Base-by-base conservation (phyloP, 2,113 vertebrate genomes). In the Mormyrus iriodes region DNA sequence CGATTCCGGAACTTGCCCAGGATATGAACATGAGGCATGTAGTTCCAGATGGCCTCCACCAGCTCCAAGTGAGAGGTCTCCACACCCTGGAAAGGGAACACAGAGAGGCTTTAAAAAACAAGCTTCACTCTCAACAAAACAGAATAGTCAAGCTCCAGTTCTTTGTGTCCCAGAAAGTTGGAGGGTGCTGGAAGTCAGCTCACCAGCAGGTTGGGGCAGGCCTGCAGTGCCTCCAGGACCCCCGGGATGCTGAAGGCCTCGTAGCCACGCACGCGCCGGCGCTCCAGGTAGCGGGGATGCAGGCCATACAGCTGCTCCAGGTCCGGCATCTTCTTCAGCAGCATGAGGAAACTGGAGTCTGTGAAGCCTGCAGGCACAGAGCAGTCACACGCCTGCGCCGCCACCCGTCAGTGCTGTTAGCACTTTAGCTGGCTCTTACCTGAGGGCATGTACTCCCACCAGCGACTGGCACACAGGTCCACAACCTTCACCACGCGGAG, bases 391-490 rank as follows among this genome's bases (percentile, higher is more conserved):
- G 48, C 5, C 8, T 13, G 10, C n/a, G 0, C 53, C 13, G 69
- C 27, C 21, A 5, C 24, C 44, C 21, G 35, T 24, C 5, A 51
- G 3, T 27, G 44, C 10, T n/a, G 24, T n/a, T 24, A 6, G 24
- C n/a, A 24, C 46, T 24, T 4, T 6, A 3, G 83, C 48, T 12
- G 5, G 82, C 3, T 24, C 82, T 95, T 92, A 98, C 98, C 98
- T 95, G 98, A 97, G 58, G 98, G 98, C 98, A 99, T 99, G 91
- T 99, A 99, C 90, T 99, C 98, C 98, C 98, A 99, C 98, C 98
- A 99, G 9, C 96, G 96, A 39, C 98, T 97, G 39, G 98, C 98
- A 92, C 98, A 99, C 1, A 99, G 96, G 92, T 99, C 98, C 94
- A 99, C 98, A n/a, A 98, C 96, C 94, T 98, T 98, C 90, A 99